Percentiles rank a stretch among this genome's conserved stretches.
Evolutionary conservation across 2,888 invertebrate species (phyloP).

Genomic region (Odontocolon sp.): DNA sequence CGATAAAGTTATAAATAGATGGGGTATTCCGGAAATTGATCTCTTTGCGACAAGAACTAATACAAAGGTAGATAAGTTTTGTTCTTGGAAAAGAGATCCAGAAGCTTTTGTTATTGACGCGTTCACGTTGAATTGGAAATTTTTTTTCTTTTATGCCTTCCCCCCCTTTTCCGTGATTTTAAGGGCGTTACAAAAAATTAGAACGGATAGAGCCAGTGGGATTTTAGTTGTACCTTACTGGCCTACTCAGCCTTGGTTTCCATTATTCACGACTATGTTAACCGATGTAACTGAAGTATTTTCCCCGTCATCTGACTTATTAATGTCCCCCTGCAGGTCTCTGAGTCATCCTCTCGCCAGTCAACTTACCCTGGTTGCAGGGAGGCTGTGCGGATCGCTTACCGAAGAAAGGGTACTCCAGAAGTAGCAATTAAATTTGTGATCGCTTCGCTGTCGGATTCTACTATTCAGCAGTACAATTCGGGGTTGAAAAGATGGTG

Average conservation of each 20-base stretch:
- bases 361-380: slow-evolving; percentile 60
- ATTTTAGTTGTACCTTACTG: slow-evolving; percentile 70
- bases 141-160: slow-evolving; percentile 46
- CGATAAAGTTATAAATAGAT: slow-evolving; percentile 9
- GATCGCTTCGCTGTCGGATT: slow-evolving; percentile 11
- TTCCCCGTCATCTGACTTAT: slow-evolving; percentile 59
- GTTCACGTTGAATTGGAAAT: slow-evolving; percentile 56
- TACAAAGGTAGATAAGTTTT: slow-evolving; percentile 46
- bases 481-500: slow-evolving; percentile 11
- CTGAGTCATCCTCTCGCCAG: slow-evolving; percentile 62
- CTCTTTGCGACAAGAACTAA: slow-evolving; percentile 58
- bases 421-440: slow-evolving; percentile 33
- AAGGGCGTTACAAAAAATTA: slow-evolving; percentile 55
- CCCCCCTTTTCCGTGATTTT: slow-evolving; percentile 56
- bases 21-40: slow-evolving; percentile 55
- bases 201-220: slow-evolving; percentile 65
- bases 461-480: slow-evolving; percentile 14
- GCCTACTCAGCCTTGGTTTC: slow-evolving; percentile 70
- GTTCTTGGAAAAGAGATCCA: slow-evolving; percentile 52
- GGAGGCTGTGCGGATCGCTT: slow-evolving; percentile 63
- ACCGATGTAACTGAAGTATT: slow-evolving; percentile 32
- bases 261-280: slow-evolving; percentile 49
- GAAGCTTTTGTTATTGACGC: slow-evolving; percentile 52
- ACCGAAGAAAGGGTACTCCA: slow-evolving; percentile 54
- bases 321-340: slow-evolving; percentile 63